Evolutionary conservation across 2,797 vertebrate species (phyloP).

Genomic region (Catostomus latipinnis): DNA sequence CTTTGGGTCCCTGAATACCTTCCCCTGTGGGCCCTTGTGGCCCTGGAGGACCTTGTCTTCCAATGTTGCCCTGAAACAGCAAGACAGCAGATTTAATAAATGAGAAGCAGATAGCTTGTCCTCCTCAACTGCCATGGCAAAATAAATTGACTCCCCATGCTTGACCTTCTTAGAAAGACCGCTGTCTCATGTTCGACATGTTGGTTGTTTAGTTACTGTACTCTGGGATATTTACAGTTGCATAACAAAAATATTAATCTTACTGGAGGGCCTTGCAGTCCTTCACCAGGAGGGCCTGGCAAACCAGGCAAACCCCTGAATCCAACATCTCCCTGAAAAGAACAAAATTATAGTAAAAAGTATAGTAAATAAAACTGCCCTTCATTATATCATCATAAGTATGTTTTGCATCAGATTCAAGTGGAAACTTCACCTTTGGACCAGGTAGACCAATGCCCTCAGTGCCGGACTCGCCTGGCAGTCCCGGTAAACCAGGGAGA

Average conservation of each 20-base stretch:
- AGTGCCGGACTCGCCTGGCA: conserved; percentile 81
- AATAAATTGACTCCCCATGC: conserved; percentile 13
- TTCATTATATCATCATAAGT: background rate
- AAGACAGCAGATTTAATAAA: conserved; percentile 44
- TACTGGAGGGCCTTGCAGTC: conserved; percentile 86
- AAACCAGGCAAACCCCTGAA: conserved; percentile 84
- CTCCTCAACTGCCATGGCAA: conserved; percentile 27
- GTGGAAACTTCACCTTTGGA: conserved; percentile 79
- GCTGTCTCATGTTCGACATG: background rate
- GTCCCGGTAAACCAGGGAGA: conserved; percentile 80
- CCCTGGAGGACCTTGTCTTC: conserved; percentile 82
- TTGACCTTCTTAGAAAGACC: conserved; percentile 11
- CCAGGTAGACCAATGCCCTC: conserved; percentile 88
- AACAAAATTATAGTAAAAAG: background rate
- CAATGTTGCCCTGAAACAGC: conserved; percentile 81
- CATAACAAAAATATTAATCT: conserved; percentile 55
- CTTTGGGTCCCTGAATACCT: conserved; percentile 91
- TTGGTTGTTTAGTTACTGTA: conserved; percentile 16
- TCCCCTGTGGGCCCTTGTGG: conserved; percentile 84
- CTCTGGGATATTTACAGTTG: conserved; percentile 4
- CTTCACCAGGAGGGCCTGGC: conserved; percentile 85
- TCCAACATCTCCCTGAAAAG: conserved; percentile 85
- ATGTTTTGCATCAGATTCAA: background rate
- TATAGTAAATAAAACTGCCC: background rate
- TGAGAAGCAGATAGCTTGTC: conserved; percentile 10